phyloP scores from a whole-genome alignment of 2,888 invertebrate species.

The Cataglyphis livida region DNA sequence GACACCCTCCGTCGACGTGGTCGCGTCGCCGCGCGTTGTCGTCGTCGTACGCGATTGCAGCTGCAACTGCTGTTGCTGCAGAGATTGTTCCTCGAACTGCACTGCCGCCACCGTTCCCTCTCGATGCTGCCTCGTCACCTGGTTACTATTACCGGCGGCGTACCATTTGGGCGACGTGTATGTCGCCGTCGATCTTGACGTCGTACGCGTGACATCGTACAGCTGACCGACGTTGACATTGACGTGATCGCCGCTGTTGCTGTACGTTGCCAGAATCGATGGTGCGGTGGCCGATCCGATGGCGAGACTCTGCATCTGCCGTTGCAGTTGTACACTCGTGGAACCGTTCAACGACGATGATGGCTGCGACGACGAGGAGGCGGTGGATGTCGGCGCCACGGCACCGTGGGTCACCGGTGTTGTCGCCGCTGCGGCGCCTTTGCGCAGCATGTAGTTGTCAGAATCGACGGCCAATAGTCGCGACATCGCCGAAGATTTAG shows the following conservation, averaged over 20 bases:
- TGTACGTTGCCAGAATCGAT: slow-evolving; percentile 48
- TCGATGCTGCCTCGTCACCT: slow-evolving; percentile 29
- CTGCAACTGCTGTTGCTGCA: slow-evolving; percentile 55
- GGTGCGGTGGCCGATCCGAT: slow-evolving; percentile 38
- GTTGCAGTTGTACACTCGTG: slow-evolving; percentile 30
- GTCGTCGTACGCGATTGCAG: slow-evolving; percentile 46
- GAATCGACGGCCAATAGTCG: slow-evolving; percentile 82
- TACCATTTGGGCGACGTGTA: slow-evolving; percentile 52
- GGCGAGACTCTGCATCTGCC: slow-evolving; percentile 53
- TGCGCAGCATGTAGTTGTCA: slow-evolving; percentile 84
- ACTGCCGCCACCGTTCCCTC: slow-evolving; percentile 22
- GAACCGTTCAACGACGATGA: slow-evolving; percentile 11
- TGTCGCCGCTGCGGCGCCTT: slow-evolving; percentile 70
- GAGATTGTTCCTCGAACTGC: slow-evolving; percentile 37
- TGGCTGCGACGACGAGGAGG: slow-evolving; percentile 28
- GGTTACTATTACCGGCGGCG: slow-evolving; percentile 52
- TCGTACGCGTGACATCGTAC: slow-evolving; percentile 35
- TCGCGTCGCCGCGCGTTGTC: background rate
- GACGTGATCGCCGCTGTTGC: slow-evolving; percentile 32
- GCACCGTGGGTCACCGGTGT: slow-evolving; percentile 21
- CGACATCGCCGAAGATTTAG: slow-evolving; percentile 80
- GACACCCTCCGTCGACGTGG: slow-evolving; percentile 37
- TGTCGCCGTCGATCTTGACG: slow-evolving; percentile 38
- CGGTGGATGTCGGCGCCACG: slow-evolving; percentile 36
- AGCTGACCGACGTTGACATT: slow-evolving; percentile 25